Base-by-base conservation (phyloP, 1,140 invertebrate genomes). In the Drosophila lini region DNA sequence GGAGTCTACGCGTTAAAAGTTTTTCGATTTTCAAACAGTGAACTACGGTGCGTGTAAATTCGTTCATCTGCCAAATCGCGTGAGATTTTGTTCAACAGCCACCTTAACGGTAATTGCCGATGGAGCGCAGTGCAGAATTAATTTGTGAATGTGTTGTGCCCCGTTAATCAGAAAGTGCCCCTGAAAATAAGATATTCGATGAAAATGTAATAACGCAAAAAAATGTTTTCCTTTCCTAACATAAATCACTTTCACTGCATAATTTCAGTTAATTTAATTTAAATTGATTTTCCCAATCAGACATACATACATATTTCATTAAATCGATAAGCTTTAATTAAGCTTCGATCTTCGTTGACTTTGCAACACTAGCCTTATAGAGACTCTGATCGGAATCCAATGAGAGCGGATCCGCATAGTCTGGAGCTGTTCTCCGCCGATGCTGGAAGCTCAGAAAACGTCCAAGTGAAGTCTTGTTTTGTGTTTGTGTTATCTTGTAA, bases 11-110 rank as follows among this genome's bases (percentile, higher is more conserved):
- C 42, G 40, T 64, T 67, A 67, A 64, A 67, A 44, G 61, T 65
- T 64, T 65, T 50, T 32, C 36, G 40, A 42, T 68, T 68, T 67
- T 67, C 64, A 50, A 67, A 67, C 36, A 15, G 64, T 41, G 61
- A 40, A 50, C 61, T 34, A 38, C 62, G 61, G 61, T 44, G 28
- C 44, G 34, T 65, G 19, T 25, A 50, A 50, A 67, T 38, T 64
- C 15, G 44, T 41, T 68, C 28, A 67, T 10, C 61, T 41, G 38
- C 31, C 41, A 57, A 71, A 57, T 71, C 64, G 68, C 50, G 68
- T 71, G 64, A 71, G 64, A 71, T 57, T 69, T 15, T 47, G 31
- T 53, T 22, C 50, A 53, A 34, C 28, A 40, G 25, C 41, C 48
- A 40, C 36, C 67, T 57, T 25, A 57, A 71, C 68, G 68, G 68